Base-by-base conservation (phyloP, 2,888 invertebrate species). In the Aproaerema taeniolella region DNA sequence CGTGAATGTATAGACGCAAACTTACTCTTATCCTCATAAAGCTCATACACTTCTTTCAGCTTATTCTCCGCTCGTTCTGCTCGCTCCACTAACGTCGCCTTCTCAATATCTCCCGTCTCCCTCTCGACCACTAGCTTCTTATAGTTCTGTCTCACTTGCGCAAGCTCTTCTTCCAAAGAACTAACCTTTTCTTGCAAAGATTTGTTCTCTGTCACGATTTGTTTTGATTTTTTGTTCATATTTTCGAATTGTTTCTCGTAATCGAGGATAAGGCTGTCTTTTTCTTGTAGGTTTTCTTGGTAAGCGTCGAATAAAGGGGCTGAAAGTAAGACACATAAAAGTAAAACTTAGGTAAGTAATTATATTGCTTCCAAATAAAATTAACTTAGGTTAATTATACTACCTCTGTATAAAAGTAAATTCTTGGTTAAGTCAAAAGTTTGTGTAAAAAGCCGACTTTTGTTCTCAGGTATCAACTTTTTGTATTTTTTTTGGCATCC, bases 271-370 rank as follows among this genome's bases (percentile, higher is more conserved):
- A 95, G 86, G 28, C 89, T 89, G 41, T 93, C 92, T 61, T 95
- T 95, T 54, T 95, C 95, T 52, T 86, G 87, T 0, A 95, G 68
- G 46, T 92, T 92, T 60, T 94, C 94, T 67, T 94, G 92, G 57
- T 94, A 95, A 0, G 94, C 93, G 59, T 93, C 91, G 47, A 95
- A 82, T 2, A 95, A 77, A 0, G 95, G 95, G 0, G 88, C 89
- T 71, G 85, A n/a, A n/a, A n/a, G n/a, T n/a, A n/a, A n/a, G n/a
- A n/a, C n/a, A n/a, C n/a, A n/a, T 31, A 45, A 83, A 28, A 31
- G 32, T 37, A 30, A 20, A 11, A 24, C n/a, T 12, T n/a, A 11
- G 2, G n/a, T n/a, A n/a, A n/a, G n/a, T n/a, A n/a, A n/a, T n/a
- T n/a, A n/a, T n/a, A n/a, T n/a, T n/a, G n/a, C n/a, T n/a, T n/a